These are phyloP conservation scores for Bombus soroeensis DNA, from an alignment of 1,140 invertebrate species.

Conservation along the genomic window DNA sequence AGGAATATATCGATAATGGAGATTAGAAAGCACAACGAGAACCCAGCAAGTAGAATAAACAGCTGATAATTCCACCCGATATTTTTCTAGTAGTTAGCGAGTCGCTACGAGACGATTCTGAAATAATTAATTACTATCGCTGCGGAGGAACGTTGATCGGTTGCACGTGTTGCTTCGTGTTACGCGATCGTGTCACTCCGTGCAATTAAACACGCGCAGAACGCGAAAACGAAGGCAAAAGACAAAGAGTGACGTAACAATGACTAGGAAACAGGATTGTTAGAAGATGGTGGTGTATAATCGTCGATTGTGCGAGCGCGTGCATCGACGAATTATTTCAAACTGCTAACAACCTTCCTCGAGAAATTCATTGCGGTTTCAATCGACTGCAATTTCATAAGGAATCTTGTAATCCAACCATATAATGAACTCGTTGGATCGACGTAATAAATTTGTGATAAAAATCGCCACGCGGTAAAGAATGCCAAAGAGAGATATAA, in stretches of 20 bases:
- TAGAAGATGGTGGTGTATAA: not conserved
- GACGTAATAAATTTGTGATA: not conserved
- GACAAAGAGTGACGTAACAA: not conserved
- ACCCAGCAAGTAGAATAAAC: too few species aligned
- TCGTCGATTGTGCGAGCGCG: not conserved
- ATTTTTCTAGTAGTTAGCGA: not conserved
- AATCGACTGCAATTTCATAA: conserved; percentile 39
- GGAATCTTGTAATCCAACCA: conserved; percentile 20
- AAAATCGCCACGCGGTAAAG: not conserved
- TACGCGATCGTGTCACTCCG: conserved; percentile 10
- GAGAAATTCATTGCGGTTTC: conserved; percentile 30
- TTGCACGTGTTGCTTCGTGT: conserved; percentile 2
- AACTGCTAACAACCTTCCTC: not conserved
- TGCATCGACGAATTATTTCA: not conserved
- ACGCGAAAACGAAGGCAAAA: conserved; percentile 13
- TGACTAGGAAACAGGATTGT: not conserved
- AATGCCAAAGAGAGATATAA: not conserved
- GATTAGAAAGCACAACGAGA: too few species aligned
- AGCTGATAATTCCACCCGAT: too few species aligned
- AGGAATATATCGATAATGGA: too few species aligned
- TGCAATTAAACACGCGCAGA: conserved; percentile 18
- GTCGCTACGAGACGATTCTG: not conserved
- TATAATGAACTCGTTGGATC: not conserved
- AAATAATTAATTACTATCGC: conserved; percentile 3
- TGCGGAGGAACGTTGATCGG: not conserved